Conservation (phyloP, 1,140 invertebrate species). For the Heliconius hermathena region DNA sequence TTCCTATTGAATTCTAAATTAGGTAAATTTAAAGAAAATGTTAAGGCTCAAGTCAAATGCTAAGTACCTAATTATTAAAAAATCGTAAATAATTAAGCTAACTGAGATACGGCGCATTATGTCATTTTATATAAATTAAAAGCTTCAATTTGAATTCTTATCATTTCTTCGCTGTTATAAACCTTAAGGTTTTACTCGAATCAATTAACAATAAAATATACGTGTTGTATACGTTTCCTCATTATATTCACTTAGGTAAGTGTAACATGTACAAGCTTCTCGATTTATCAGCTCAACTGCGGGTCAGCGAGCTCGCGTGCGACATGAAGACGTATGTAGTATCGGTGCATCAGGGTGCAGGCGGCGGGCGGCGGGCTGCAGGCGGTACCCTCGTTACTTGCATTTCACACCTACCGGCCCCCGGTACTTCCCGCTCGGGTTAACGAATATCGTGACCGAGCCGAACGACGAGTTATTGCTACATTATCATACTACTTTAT, state of each 20-base stretch:
- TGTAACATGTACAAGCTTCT: neutral
- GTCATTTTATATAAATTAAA: no score
- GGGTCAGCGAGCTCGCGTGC: slow-evolving; percentile 8
- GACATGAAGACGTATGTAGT: slow-evolving; percentile 9
- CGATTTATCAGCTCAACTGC: neutral
- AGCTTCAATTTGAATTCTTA: no score
- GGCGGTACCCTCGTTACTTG: neutral
- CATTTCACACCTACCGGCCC: slow-evolving; percentile 5
- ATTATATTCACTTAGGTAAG: neutral
- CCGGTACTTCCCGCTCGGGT: neutral
- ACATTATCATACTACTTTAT: slow-evolving; percentile 2
- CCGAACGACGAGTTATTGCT: slow-evolving; percentile 3
- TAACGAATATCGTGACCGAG: slow-evolving; percentile 7
- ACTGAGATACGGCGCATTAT: no score
- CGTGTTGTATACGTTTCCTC: neutral
- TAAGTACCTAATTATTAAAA: no score
- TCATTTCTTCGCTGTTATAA: no score
- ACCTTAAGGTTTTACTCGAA: no score
- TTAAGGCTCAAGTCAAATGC: no score
- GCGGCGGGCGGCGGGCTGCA: neutral
- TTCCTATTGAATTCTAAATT: no score
- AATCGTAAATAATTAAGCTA: no score
- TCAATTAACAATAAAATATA: no score
- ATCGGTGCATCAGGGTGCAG: neutral
- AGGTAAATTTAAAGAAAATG: no score